Base-by-base conservation (phyloP, 2,888 invertebrate species). In the Coenonympha arcania region DNA sequence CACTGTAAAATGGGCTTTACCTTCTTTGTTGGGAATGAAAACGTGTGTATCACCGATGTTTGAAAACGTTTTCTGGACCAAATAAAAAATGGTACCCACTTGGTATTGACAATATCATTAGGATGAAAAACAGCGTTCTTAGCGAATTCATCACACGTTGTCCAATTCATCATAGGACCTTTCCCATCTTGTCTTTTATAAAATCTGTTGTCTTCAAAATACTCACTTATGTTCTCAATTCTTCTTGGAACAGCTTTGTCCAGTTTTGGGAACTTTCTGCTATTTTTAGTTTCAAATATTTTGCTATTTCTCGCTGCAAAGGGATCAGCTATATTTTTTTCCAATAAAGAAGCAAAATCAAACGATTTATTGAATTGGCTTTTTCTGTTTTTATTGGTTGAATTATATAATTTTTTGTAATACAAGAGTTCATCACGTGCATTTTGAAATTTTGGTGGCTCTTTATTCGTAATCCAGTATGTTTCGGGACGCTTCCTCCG, bases 81-180 rank as follows among this genome's bases (percentile, higher is more conserved):
- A 16, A 71, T 50, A 39, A 67, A 81, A 60, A 81, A 81, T 3
- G 81, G 79, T 1, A 75, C 59, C 81, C 81, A 82, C 15, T 68
- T 62, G 1, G 72, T 55, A 31, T 74, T 60, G 0, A 79, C 59
- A 15, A 81, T 63, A 39, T 79, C 73, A 36, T 68, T 66, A 0
- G 78, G 79, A 46, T 73, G 68, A 54, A 79, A 79, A 0, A 62
- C 46, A 0, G 67, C 57, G 16, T 59, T 61, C 24, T 59, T 67
- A 0, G 58, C 69, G 42, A 80, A 79, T 45, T 81, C 68, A 1
- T 73, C 68, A 50, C 81, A 82, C 0, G 67, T 73, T 0, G 79
- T 78, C 69, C 74, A 76, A 42, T 69, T 71, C 0, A 42, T 28
- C 4, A 34, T 44, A 13, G 6, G 19, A 8, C 20, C 16, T 3